These are phyloP conservation scores for Vulpes lagopus DNA, from an alignment of 2,113 vertebrate genomes.

Conservation along the genomic window DNA sequence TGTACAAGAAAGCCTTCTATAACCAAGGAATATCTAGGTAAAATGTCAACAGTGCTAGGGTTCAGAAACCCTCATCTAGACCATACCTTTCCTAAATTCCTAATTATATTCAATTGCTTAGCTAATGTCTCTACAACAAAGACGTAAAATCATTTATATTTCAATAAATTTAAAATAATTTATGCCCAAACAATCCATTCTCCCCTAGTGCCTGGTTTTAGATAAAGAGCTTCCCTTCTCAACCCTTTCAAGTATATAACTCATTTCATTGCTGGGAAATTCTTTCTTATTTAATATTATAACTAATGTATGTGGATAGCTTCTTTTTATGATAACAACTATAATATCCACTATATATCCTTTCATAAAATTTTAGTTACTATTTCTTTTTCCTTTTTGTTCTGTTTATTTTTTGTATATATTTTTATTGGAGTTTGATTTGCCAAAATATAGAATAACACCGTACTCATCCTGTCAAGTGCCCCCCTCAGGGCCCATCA, in stretches of 20 bases:
- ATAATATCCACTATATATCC: background rate
- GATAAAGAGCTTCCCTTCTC: background rate
- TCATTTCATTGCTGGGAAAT: background rate
- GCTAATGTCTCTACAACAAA: background rate
- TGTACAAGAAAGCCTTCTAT: no score
- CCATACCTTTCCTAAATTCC: background rate
- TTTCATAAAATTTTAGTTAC: background rate
- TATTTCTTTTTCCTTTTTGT: no score
- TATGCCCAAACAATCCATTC: background rate
- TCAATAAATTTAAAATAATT: background rate
- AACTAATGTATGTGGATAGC: background rate
- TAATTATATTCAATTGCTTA: background rate
- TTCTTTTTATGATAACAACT: background rate
- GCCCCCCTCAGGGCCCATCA: no score
- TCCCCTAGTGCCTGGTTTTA: background rate
- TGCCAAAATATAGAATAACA: no score
- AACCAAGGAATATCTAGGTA: background rate
- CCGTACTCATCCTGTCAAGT: no score
- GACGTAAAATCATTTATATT: no score
- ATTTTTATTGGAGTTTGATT: no score
- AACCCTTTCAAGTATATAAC: background rate
- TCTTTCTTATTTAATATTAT: background rate
- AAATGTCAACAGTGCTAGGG: background rate
- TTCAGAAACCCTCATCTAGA: background rate
- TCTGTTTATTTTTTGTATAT: no score